phyloP scores from a whole-genome alignment of 2,797 vertebrate species.

The Gephyroberyx darwinii region DNA sequence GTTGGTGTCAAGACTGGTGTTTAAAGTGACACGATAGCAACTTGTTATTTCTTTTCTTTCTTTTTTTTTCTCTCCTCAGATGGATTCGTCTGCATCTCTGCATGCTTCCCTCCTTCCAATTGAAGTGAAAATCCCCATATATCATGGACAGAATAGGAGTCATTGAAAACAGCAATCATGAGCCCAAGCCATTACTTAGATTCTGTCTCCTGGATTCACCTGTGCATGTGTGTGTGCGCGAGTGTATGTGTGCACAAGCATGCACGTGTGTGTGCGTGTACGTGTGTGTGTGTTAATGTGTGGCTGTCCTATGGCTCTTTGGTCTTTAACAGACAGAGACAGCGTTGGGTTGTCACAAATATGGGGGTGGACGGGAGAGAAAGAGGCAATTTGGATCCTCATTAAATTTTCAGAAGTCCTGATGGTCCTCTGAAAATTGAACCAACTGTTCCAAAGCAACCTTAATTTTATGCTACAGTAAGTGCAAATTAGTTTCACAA shows the following conservation, averaged over 20 bases:
- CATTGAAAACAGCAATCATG: background rate
- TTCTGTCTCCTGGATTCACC: slow-evolving; percentile 7
- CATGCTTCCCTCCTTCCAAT: background rate
- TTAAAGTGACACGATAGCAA: background rate
- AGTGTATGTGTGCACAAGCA: background rate
- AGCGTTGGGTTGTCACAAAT: slow-evolving; percentile 57
- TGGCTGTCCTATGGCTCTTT: slow-evolving; percentile 27
- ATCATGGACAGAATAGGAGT: background rate
- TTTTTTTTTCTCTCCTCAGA: background rate
- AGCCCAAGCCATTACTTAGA: slow-evolving; percentile 11
- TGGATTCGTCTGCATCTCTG: background rate
- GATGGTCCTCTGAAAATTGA: slow-evolving; percentile 80
- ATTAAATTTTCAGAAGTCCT: slow-evolving; percentile 83
- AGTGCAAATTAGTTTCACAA: slow-evolving; percentile 84
- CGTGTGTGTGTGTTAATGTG: slow-evolving; percentile 7
- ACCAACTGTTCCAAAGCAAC: slow-evolving; percentile 81
- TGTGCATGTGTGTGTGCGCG: background rate
- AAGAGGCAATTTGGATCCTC: slow-evolving; percentile 79
- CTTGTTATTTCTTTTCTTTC: background rate
- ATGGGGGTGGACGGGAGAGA: slow-evolving; percentile 63
- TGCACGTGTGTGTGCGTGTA: background rate
- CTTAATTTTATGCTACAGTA: slow-evolving; percentile 85
- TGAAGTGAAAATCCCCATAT: background rate
- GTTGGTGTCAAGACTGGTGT: slow-evolving; percentile 9
- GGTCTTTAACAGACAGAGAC: slow-evolving; percentile 52